These are phyloP conservation scores for Galagoides demidoff DNA, from an alignment of 2,797 vertebrate genomes.

Conservation along the genomic window DNA sequence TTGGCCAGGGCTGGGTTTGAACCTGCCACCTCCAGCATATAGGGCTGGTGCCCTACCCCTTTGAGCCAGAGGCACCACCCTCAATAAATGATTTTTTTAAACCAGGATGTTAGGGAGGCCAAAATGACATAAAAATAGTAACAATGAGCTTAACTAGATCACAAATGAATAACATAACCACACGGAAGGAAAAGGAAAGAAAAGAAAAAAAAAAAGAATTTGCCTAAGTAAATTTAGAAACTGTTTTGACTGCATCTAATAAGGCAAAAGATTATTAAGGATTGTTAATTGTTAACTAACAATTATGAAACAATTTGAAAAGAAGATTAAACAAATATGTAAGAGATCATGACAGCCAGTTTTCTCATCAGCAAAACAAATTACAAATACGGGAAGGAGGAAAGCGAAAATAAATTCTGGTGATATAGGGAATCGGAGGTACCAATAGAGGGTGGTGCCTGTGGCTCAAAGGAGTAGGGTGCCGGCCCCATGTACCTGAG, in stretches of 20 bases:
- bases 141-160: rapidly evolving
- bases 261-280: background rate
- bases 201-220: background rate
- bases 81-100: background rate
- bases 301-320: background rate
- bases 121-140: background rate
- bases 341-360: background rate
- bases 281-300: too few species aligned
- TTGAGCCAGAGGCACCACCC: too few species aligned
- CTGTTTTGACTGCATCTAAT: background rate
- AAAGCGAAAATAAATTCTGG: background rate
- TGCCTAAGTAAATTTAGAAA: too few species aligned
- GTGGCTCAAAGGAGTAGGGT: too few species aligned
- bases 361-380: background rate
- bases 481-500: too few species aligned
- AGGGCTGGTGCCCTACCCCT: too few species aligned
- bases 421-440: background rate
- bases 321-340: background rate
- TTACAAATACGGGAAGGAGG: background rate
- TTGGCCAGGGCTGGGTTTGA: too few species aligned
- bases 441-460: too few species aligned
- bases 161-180: background rate
- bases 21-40: too few species aligned
- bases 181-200: rapidly evolving
- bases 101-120: background rate